These are phyloP conservation scores for Macrocentrus cingulum DNA, from an alignment of 1,140 invertebrate genomes.

Conservation along the genomic window DNA sequence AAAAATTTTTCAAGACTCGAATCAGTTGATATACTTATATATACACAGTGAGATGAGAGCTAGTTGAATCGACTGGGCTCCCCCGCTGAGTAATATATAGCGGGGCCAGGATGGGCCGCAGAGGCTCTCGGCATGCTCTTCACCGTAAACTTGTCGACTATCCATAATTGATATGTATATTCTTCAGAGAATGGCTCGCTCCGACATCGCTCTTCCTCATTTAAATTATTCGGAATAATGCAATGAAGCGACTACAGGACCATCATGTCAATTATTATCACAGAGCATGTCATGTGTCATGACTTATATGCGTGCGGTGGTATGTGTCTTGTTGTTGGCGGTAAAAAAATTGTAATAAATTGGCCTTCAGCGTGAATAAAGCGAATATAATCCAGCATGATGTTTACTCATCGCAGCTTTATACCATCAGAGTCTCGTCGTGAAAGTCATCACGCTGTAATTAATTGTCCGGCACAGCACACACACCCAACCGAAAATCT, in stretches of 20 bases:
- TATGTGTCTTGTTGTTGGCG: too few relatives aligned
- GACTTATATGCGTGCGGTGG: too few relatives aligned
- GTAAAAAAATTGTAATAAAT: too few relatives aligned
- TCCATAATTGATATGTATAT: conserved; percentile 58
- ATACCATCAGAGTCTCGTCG: background rate
- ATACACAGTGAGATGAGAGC: conserved; percentile 30
- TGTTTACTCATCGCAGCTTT: too few relatives aligned
- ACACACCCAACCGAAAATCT: conserved; percentile 34
- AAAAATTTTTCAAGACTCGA: background rate
- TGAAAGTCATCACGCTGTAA: conserved; percentile 33
- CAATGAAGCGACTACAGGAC: background rate
- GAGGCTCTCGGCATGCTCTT: conserved; percentile 43
- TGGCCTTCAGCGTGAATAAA: too few relatives aligned
- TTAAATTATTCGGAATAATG: conserved; percentile 11
- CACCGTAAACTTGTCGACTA: conserved; percentile 38
- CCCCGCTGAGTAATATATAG: conserved; percentile 53
- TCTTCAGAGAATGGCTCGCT: conserved; percentile 47
- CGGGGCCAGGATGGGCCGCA: conserved; percentile 43
- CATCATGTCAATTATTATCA: too few relatives aligned
- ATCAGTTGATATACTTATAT: too few relatives aligned
- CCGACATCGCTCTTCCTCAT: conserved; percentile 41
- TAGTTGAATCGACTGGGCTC: conserved; percentile 34
- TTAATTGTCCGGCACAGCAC: conserved; percentile 38
- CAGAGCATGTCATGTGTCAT: too few relatives aligned
- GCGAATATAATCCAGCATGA: too few relatives aligned